These are phyloP conservation scores for Camptogramma bilineatum DNA, from an alignment of 2,888 invertebrate genomes.

Conservation along the genomic window DNA sequence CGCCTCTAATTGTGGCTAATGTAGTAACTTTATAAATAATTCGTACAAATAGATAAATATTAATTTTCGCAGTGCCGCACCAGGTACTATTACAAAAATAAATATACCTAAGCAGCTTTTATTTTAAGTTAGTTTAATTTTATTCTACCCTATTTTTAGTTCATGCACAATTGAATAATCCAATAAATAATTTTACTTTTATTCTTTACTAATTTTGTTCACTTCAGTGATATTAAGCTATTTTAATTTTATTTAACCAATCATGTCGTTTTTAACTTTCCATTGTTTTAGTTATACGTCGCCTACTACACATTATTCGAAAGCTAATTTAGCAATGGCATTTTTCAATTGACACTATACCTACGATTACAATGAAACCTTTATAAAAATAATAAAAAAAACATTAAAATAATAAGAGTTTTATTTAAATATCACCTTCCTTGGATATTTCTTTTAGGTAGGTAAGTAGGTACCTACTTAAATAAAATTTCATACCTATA, in stretches of 20 bases:
- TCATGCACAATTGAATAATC: constrained; percentile 76
- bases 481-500: too few relatives aligned
- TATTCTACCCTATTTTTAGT: constrained; percentile 68
- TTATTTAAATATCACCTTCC: constrained; percentile 50
- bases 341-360: constrained; percentile 81
- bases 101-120: constrained; percentile 79
- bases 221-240: constrained; percentile 51
- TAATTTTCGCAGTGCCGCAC: constrained; percentile 49
- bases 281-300: constrained; percentile 67
- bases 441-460: neutral
- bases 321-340: constrained; percentile 75
- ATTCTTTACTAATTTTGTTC: constrained; percentile 60
- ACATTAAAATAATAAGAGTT: constrained; percentile 61
- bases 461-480: neutral
- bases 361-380: constrained; percentile 82
- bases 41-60: constrained; percentile 42
- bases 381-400: constrained; percentile 78
- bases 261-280: constrained; percentile 56
- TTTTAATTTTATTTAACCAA: constrained; percentile 46
- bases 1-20: constrained; percentile 17
- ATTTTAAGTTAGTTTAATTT: constrained; percentile 74
- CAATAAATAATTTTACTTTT: constrained; percentile 64
- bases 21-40: constrained; percentile 43
- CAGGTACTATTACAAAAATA: constrained; percentile 58
- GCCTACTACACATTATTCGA: constrained; percentile 83